Base-by-base conservation (phyloP, 2,888 invertebrate species). In the Parascotia fuliginaria region DNA sequence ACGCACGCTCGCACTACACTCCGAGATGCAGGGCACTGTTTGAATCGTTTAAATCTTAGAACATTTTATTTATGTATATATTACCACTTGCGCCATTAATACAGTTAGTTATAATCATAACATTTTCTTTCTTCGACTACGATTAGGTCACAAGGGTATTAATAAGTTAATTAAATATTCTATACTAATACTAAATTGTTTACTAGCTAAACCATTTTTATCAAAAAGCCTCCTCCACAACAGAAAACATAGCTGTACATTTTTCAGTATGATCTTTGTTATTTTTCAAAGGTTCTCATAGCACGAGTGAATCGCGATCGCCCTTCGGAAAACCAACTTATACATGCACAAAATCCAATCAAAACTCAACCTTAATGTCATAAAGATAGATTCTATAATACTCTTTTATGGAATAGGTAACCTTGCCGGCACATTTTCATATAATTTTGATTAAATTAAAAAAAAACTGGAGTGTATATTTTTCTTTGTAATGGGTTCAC, bases 401-500 rank as follows among this genome's bases (percentile, higher is more conserved):
- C 22, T 39, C 29, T 16, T 9, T 1, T 7, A 37, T 9, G 7
- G 15, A 32, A 22, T 36, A n/a, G n/a, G n/a, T n/a, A 13, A 40
- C 39, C 36, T 58, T 48, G 47, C 16, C 12, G 12, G 31, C 37
- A 49, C 50, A 59, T 72, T 74, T 73, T 65, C 55, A 68, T 61
- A 66, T 71, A 73, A 71, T 73, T 74, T 72, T 72, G 68, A 70
- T 76, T 70, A 74, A 74, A 75, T 76, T 69, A 61, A 65, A 69
- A 74, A 19, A 73, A 69, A 57, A 38, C 42, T 29, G 24, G 55
- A 54, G 48, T 36, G 60, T 39, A 58, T 65, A 64, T 75, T 71
- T 63, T 70, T 73, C 75, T 73, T 74, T 57, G 42, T 60, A 65
- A 69, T 56, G 55, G 59, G 22, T 31, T 15, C 53, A 47, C 39